These are phyloP conservation scores for Enteromius mattozi DNA, from an alignment of 2,797 vertebrate species.

Conservation along the genomic window DNA sequence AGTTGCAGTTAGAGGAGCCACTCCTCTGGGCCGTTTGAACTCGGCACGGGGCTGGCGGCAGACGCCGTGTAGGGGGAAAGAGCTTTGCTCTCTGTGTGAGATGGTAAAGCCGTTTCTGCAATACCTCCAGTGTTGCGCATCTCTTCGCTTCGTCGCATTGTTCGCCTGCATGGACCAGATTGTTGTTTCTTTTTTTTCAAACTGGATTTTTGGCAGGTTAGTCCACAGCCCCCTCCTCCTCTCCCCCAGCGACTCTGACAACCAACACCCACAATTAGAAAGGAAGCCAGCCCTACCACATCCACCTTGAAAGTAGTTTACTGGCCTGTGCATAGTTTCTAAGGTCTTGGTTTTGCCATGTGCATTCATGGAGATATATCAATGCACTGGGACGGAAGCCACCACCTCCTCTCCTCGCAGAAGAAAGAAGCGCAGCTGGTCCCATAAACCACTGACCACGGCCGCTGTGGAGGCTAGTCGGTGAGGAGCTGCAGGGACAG, in stretches of 20 bases:
- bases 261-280: slow-evolving; percentile 82
- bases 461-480: slow-evolving; percentile 55
- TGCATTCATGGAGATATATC: slow-evolving; percentile 71
- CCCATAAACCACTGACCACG: slow-evolving; percentile 54
- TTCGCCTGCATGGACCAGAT: slow-evolving; percentile 22
- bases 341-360: slow-evolving; percentile 60
- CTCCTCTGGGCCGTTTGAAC: slow-evolving; percentile 78
- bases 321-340: slow-evolving; percentile 44
- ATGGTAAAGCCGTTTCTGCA: slow-evolving; percentile 39
- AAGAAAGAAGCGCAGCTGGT: slow-evolving; percentile 62
- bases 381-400: slow-evolving; percentile 66
- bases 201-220: slow-evolving; percentile 72
- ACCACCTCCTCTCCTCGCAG: slow-evolving; percentile 63
- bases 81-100: slow-evolving; percentile 49
- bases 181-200: slow-evolving; percentile 31
- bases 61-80: slow-evolving; percentile 70
- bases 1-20: slow-evolving; percentile 77
- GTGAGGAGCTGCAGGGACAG: slow-evolving; percentile 46
- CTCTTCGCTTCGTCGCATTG: slow-evolving; percentile 36
- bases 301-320: slow-evolving; percentile 79
- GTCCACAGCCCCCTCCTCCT: slow-evolving; percentile 27
- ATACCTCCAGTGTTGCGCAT: slow-evolving; percentile 31
- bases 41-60: slow-evolving; percentile 77
- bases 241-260: slow-evolving; percentile 72
- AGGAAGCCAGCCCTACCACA: slow-evolving; percentile 82